These are phyloP conservation scores for Machimus rusticus DNA, from an alignment of 2,888 invertebrate species.

Conservation along the genomic window DNA sequence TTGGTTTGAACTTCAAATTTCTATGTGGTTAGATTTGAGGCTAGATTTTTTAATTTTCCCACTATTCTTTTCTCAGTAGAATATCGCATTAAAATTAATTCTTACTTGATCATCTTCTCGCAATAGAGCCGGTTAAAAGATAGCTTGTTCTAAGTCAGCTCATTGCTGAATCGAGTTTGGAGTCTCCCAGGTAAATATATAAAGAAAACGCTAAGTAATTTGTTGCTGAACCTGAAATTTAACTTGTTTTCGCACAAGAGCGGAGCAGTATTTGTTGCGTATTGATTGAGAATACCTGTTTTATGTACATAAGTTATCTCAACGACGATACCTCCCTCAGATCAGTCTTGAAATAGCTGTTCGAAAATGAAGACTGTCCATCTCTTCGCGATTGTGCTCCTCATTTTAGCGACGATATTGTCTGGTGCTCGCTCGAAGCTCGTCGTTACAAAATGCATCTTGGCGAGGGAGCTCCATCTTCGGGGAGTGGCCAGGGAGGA, in stretches of 20 bases:
- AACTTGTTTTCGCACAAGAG: neutral
- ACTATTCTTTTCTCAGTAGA: neutral
- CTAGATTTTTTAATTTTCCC: neutral
- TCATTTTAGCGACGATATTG: neutral
- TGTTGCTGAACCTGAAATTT: neutral
- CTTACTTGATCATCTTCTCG: neutral
- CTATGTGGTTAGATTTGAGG: neutral
- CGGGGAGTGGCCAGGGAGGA: constrained; percentile 57
- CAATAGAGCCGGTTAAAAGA: neutral
- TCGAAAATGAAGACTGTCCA: neutral
- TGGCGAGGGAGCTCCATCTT: constrained; percentile 58
- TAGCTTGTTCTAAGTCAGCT: neutral
- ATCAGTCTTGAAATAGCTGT: neutral
- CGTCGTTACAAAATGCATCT: constrained; percentile 50
- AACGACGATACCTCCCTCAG: neutral
- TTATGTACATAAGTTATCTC: neutral
- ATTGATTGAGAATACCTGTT: neutral
- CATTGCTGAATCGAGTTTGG: neutral
- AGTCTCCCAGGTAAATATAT: neutral
- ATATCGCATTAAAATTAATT: neutral
- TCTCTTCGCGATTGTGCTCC: neutral
- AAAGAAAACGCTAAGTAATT: neutral
- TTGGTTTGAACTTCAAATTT: neutral
- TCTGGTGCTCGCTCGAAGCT: neutral
- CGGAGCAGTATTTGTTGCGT: neutral